These are phyloP conservation scores for Stegastes partitus DNA, from an alignment of 2,113 vertebrate genomes.

Conservation along the genomic window DNA sequence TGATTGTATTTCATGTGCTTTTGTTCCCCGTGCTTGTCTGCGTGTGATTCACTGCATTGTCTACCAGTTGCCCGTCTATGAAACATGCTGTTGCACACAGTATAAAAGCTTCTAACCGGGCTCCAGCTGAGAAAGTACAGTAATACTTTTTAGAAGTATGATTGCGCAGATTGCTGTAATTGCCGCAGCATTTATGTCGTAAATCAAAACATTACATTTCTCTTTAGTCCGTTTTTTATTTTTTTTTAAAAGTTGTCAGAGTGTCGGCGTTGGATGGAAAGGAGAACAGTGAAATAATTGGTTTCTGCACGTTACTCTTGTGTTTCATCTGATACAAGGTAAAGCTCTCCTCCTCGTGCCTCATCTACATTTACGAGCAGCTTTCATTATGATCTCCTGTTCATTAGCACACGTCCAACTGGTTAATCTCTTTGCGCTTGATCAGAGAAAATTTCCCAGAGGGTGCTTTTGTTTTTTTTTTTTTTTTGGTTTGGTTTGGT, in stretches of 20 bases:
- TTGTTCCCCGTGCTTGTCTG: slow-evolving; percentile 25
- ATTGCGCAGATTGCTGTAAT: slow-evolving; percentile 30
- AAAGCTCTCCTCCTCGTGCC: slow-evolving; percentile 59
- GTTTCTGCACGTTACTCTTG: slow-evolving; percentile 52
- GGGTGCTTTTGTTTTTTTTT: slow-evolving; percentile 32
- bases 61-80: slow-evolving; percentile 28
- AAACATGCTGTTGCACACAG: slow-evolving; percentile 14
- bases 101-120: slow-evolving; percentile 30
- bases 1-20: slow-evolving; percentile 50
- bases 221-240: slow-evolving; percentile 11
- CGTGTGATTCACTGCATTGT: slow-evolving; percentile 28
- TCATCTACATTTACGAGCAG: slow-evolving; percentile 76
- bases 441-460: slow-evolving; percentile 80
- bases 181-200: slow-evolving; percentile 15
- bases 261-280: neutral
- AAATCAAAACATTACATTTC: slow-evolving; percentile 20
- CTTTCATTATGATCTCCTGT: slow-evolving; percentile 73
- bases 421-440: slow-evolving; percentile 80
- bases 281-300: slow-evolving; percentile 47
- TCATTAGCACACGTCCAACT: slow-evolving; percentile 75
- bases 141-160: slow-evolving; percentile 4
- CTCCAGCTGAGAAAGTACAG: slow-evolving; percentile 24
- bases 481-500: no score
- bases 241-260: slow-evolving; percentile 33
- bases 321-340: slow-evolving; percentile 55